Evolutionary conservation across 2,113 vertebrate species (phyloP).

Genomic region (Festucalex cinctus): DNA sequence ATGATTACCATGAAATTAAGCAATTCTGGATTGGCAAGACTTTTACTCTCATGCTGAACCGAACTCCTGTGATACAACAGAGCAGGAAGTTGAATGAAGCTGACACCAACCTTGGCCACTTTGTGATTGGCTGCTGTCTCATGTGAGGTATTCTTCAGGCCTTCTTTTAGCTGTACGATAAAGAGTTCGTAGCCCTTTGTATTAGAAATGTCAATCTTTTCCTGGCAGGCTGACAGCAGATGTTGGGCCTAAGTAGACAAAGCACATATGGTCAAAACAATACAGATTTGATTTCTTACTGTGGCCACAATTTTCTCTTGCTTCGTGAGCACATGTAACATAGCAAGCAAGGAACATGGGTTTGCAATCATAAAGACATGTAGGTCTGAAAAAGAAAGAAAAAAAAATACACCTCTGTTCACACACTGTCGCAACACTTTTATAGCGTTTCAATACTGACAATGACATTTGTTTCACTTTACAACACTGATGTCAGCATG

Average conservation of each 20-base stretch:
- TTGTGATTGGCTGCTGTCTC: constrained; percentile 99
- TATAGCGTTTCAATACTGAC: no score
- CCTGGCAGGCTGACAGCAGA: constrained; percentile 90
- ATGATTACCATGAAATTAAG: not conserved
- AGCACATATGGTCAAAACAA: not conserved
- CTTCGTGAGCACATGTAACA: no score
- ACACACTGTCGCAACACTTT: no score
- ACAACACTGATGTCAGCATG: no score
- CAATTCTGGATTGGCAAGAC: not conserved
- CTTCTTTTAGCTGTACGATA: constrained; percentile 95
- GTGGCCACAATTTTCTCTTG: not conserved
- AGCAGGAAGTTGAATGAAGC: not conserved
- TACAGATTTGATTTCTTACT: not conserved
- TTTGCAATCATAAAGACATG: no score
- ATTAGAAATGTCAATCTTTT: constrained; percentile 95
- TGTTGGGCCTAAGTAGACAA: constrained; percentile 85
- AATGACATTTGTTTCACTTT: no score
- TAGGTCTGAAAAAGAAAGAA: no score
- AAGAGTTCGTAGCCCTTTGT: constrained; percentile 96
- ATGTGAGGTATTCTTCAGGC: constrained; percentile 98
- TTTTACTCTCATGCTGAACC: not conserved
- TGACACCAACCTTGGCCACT: constrained; percentile 91
- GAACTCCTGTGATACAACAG: not conserved
- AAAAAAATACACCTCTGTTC: no score
- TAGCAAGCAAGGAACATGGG: no score